phyloP scores from a whole-genome alignment of 2,888 invertebrate species.

The Synergus japonicus region DNA sequence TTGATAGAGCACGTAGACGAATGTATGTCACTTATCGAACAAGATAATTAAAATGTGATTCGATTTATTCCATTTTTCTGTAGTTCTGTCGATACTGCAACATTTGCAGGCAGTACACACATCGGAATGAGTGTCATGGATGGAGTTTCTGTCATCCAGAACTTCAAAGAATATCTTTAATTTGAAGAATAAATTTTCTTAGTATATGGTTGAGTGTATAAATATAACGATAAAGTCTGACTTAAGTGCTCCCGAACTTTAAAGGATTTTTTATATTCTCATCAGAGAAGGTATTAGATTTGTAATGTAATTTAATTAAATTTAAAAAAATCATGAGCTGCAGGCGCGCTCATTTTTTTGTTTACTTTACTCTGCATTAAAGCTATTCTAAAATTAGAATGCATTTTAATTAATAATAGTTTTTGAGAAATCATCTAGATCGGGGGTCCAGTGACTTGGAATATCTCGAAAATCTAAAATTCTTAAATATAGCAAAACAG shows the following conservation, averaged over 20 bases:
- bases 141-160: slow-evolving; percentile 52
- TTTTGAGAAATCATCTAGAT: not conserved
- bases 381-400: not conserved
- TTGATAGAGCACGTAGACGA: not conserved
- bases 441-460: not conserved
- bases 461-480: not conserved
- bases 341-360: too few species aligned
- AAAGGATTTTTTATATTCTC: too few species aligned
- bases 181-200: too few species aligned
- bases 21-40: not conserved
- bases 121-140: slow-evolving; percentile 52
- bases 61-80: slow-evolving; percentile 15
- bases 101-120: slow-evolving; percentile 45
- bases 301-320: too few species aligned
- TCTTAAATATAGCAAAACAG: too few species aligned
- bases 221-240: too few species aligned
- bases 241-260: too few species aligned
- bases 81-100: slow-evolving; percentile 48
- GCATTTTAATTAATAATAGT: not conserved
- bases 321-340: too few species aligned
- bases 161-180: slow-evolving; percentile 9
- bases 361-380: not conserved
- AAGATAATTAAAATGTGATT: not conserved
- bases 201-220: too few species aligned
- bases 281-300: too few species aligned